Conservation (phyloP, 1,140 invertebrate species). For the Cotesia glomerata region DNA sequence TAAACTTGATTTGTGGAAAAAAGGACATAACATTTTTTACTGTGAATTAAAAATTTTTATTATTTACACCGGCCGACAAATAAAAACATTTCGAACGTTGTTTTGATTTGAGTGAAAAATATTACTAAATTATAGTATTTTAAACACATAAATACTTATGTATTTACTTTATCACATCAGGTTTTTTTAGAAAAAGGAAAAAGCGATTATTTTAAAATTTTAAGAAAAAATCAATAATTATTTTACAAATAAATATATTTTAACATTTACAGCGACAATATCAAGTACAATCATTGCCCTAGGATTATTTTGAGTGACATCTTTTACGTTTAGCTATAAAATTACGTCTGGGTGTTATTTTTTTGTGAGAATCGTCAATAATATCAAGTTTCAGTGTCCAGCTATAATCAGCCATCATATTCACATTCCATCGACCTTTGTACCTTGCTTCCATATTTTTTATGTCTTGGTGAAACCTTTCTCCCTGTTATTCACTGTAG, state of each 20-base stretch:
- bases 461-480: slow-evolving; percentile 55
- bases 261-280: background rate
- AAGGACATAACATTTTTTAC: too few species aligned
- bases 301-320: background rate
- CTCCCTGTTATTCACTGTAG: slow-evolving; percentile 51
- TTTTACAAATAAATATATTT: background rate
- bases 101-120: background rate
- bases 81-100: slow-evolving; percentile 1
- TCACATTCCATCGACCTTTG: slow-evolving; percentile 44
- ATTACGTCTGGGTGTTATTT: background rate
- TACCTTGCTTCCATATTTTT: slow-evolving; percentile 45
- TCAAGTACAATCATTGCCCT: background rate
- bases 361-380: background rate
- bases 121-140: background rate
- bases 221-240: background rate
- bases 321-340: background rate
- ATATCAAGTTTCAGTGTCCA: slow-evolving; percentile 29
- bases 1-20: too few species aligned
- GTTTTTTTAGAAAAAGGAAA: background rate
- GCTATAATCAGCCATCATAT: slow-evolving; percentile 50
- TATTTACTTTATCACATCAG: background rate
- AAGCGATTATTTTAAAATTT: background rate
- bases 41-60: too few species aligned
- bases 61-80: background rate
- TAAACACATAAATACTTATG: background rate